Conservation (phyloP, 1,140 invertebrate species). For the Ceratoteleas bidentatus region DNA sequence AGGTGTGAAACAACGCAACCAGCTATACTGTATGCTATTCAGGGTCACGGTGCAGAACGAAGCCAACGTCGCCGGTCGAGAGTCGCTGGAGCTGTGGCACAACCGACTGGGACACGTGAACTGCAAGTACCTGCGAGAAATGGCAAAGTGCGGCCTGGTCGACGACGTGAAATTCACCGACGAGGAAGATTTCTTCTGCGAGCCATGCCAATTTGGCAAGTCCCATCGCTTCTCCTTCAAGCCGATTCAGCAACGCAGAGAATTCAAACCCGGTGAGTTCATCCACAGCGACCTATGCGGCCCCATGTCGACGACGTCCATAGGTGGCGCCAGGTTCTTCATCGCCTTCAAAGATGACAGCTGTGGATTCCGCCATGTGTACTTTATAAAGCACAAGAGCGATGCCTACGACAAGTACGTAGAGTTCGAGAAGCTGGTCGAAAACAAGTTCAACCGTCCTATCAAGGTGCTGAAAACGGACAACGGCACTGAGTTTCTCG, state of each 20-base stretch:
- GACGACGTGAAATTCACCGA: slow-evolving; percentile 4
- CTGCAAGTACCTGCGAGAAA: slow-evolving; percentile 12
- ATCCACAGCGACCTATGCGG: slow-evolving; percentile 1
- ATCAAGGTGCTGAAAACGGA: slow-evolving; percentile 41
- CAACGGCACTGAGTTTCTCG: slow-evolving; percentile 49
- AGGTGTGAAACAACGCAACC: slow-evolving; percentile 15
- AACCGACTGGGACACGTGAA: slow-evolving; percentile 28
- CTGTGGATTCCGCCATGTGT: slow-evolving; percentile 2
- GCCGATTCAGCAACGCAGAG: neutral
- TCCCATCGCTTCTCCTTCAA: neutral
- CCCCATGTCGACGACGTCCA: neutral
- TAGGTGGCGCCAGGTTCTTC: slow-evolving; percentile 9
- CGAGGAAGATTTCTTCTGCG: neutral
- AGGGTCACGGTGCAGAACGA: slow-evolving; percentile 6
- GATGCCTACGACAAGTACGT: neutral
- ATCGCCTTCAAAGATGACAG: slow-evolving; percentile 6
- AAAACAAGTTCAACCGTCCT: slow-evolving; percentile 30
- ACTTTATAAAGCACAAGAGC: slow-evolving; percentile 11
- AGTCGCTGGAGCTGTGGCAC: slow-evolving; percentile 14
- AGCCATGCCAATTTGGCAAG: slow-evolving; percentile 1
- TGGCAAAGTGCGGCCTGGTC: slow-evolving; percentile 8
- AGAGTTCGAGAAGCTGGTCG: slow-evolving; percentile 9
- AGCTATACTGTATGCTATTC: slow-evolving; percentile 20
- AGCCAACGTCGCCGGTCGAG: neutral
- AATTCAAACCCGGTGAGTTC: neutral